Percentiles rank a stretch among this genome's conserved stretches.
These are phyloP conservation scores for Cistogaster globosa DNA, from an alignment of 2,888 invertebrate species.

Conservation along the genomic window DNA sequence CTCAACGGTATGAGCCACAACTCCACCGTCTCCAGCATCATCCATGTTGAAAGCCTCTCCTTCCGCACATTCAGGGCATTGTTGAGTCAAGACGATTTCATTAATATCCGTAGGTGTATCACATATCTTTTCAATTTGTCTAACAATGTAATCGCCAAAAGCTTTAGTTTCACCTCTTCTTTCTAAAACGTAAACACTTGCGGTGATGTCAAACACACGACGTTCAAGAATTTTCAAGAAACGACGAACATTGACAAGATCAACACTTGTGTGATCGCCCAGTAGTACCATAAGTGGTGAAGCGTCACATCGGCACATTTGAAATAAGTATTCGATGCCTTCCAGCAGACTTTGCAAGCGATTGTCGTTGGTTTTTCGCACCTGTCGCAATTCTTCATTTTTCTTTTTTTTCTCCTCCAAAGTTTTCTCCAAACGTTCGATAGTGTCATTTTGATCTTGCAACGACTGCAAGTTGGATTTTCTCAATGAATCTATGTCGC, in stretches of 20 bases:
- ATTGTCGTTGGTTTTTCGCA: conserved; percentile 74
- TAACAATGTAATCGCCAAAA: conserved; percentile 79
- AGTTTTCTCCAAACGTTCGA: conserved; percentile 74
- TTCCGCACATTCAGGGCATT: conserved; percentile 83
- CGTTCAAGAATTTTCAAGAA: conserved; percentile 84
- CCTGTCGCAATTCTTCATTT: conserved; percentile 73
- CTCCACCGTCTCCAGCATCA: conserved; percentile 78
- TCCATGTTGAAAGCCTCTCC: conserved; percentile 82
- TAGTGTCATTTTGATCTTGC: conserved; percentile 76
- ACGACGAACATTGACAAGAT: conserved; percentile 84
- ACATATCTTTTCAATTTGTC: conserved; percentile 78
- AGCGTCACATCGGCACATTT: conserved; percentile 84
- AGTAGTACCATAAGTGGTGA: conserved; percentile 84
- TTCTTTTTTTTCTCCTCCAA: conserved; percentile 75
- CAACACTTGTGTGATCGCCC: conserved; percentile 85
- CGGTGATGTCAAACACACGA: conserved; percentile 84
- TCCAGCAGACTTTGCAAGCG: conserved; percentile 76
- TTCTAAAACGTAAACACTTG: conserved; percentile 83
- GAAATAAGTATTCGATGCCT: conserved; percentile 79
- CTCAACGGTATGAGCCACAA: conserved; percentile 74
- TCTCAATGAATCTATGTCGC: conserved; percentile 77
- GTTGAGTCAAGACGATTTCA: conserved; percentile 82
- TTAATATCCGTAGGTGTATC: conserved; percentile 83
- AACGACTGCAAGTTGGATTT: conserved; percentile 75
- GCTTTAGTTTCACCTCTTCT: conserved; percentile 74